Evolutionary conservation across 2,888 invertebrate species (phyloP), one percentile per base, ranked within the genome.

Genomic region (Venustoraphidia nigricollis): DNA sequence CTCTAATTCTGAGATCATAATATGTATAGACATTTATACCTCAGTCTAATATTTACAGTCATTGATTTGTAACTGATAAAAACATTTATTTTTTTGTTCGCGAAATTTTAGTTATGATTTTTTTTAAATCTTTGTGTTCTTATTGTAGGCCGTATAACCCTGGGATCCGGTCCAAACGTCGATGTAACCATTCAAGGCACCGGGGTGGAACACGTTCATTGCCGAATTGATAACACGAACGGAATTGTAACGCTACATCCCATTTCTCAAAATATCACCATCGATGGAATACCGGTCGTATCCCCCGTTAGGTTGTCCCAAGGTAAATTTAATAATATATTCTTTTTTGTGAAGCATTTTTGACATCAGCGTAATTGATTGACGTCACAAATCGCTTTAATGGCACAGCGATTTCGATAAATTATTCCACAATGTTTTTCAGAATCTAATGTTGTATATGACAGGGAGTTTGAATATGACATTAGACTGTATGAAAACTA

Each of bases 191-290:
- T 93, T 17, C 80, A 82, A 56, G 92, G 92, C n/a, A 80, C 84
- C 1, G 91, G 90, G 3, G 88, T 93, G 34, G 82, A 85, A 53
- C 75, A 80, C 51, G 72, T 85, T 43, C 93, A 93, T 68, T 92
- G 92, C 63, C 83, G 83, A 59, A 87, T 93, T 52, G 88, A 91
- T 65, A 86, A 90, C 67, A 79, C 79, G 50, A 81, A 83, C 62
- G 87, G 86, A 43, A 81, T 87, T 54, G 87, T 92, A 56, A 87
- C 84, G n/a, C 72, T 93, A 52, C 81, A 85, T 61, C 90, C 92
- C 4, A 62, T 80, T 10, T 61, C 64, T 10, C 66, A 66, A 49
- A 62, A 65, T 53, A 56, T 66, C 17, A 70, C 73, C 48, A 77
- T 92, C 46, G 91, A 93, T 70, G 86, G 87, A 10, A 66, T 77